Evolutionary conservation across 1,140 invertebrate genomes (phyloP), one percentile per base, ranked within the genome.

Genomic region (Drosophila mayri): DNA sequence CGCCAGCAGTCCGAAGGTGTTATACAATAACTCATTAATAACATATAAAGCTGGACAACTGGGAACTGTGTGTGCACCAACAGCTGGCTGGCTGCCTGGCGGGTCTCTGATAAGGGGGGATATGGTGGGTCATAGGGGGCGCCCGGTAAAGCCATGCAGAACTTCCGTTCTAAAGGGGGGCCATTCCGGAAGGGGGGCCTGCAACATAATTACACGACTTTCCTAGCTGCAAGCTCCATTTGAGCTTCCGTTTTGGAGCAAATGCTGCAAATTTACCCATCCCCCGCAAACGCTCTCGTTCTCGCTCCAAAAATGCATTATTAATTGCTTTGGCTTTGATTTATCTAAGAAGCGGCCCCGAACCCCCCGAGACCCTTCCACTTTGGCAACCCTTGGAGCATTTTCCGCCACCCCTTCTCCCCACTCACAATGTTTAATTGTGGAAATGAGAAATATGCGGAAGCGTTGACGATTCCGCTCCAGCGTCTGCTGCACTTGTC

Each of bases 391-490:
- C 79, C 79, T 76, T 62, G 65, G 55, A 68, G 55, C 72, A 83
- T 79, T 84, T 83, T 79, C 72, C 43, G 20, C 28, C 68, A 11
- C 70, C 43, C 43, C 28, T n/a, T n/a, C n/a, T n/a, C n/a, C 74
- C 18, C 70, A 77, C 85, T 75, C 66, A 52, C 81, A 79, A 90
- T 90, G 85, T 90, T 90, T 90, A 90, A 90, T 90, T 90, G 85
- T 90, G 85, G 85, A 90, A 90, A 90, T 90, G 85, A 90, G 86
- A 90, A 90, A 90, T 90, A 90, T 90, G 85, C 85, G 85, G 85
- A 90, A 90, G 81, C 85, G 85, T 90, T 81, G 86, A 85, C 85
- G 78, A 90, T 90, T 90, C 81, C 86, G 85, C 81, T 90, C 64
- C 80, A 77, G 77, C 76, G 68, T 61, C 77, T 66, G 49, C 80